These are phyloP conservation scores for human DNA, from an alignment of 2,113 vertebrate species.

Conservation along the genomic window DNA sequence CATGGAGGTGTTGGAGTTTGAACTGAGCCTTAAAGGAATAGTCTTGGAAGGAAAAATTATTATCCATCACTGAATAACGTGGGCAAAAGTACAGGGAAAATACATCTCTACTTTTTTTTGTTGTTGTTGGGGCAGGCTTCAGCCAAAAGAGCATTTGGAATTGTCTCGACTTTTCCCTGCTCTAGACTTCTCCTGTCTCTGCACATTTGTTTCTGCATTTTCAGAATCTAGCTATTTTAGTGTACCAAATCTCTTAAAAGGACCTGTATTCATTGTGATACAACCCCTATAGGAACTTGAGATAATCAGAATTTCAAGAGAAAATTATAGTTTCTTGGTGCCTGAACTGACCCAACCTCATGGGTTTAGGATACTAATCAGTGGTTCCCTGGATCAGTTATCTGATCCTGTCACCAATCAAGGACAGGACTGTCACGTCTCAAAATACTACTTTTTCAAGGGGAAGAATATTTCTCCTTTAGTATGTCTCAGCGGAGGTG, in stretches of 20 bases:
- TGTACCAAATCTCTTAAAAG: background rate
- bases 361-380: background rate
- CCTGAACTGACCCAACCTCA: background rate
- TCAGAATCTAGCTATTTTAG: constrained; percentile 31
- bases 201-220: background rate
- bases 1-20: background rate
- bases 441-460: constrained; percentile 20
- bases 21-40: background rate
- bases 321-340: background rate
- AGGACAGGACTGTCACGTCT: background rate
- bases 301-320: constrained; percentile 12
- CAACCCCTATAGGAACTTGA: background rate
- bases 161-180: background rate
- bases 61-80: background rate
- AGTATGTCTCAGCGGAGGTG: background rate
- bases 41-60: background rate
- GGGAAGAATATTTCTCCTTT: constrained; percentile 7
- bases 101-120: background rate
- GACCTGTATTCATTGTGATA: background rate
- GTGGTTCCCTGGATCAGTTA: background rate
- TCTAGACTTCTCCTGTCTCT: background rate
- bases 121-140: background rate
- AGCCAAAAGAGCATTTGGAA: background rate
- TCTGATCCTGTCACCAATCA: constrained; percentile 5
- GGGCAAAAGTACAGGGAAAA: background rate